phyloP scores from a whole-genome alignment of 2,888 invertebrate species.

The Drosophila tanythrix region DNA sequence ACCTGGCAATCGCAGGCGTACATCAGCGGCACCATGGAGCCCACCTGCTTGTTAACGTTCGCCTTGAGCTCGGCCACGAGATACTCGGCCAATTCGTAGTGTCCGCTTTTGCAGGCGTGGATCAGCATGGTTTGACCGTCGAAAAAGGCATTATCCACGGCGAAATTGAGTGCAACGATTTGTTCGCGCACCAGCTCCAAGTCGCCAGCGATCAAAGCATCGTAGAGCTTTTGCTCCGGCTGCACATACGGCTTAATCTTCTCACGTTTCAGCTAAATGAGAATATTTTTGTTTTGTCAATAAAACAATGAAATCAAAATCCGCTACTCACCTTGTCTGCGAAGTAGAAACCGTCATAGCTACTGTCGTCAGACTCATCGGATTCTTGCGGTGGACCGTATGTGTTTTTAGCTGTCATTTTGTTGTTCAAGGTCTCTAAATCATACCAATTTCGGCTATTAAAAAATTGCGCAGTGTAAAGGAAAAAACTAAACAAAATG shows the following conservation, averaged over 20 bases:
- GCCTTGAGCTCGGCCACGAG: conserved; percentile 71
- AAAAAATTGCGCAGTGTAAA: conserved; percentile 51
- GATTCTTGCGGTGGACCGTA: conserved; percentile 78
- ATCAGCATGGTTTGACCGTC: conserved; percentile 72
- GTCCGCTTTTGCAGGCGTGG: conserved; percentile 75
- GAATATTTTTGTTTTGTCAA: background rate
- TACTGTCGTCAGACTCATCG: conserved; percentile 82
- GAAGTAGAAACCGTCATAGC: conserved; percentile 83
- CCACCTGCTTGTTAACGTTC: conserved; percentile 77
- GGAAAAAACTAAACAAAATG: conserved; percentile 48
- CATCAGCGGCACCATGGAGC: conserved; percentile 82
- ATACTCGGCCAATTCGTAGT: conserved; percentile 75
- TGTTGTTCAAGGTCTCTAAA: conserved; percentile 12
- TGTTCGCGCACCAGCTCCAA: conserved; percentile 59
- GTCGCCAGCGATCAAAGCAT: conserved; percentile 68
- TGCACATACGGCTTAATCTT: conserved; percentile 22
- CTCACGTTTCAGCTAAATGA: conserved; percentile 43
- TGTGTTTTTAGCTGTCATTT: conserved; percentile 30
- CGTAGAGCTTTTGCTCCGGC: conserved; percentile 64
- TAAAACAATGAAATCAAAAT: background rate
- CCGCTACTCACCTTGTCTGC: conserved; percentile 73
- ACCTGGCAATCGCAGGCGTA: conserved; percentile 72
- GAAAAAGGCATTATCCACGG: conserved; percentile 60
- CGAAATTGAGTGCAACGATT: conserved; percentile 55
- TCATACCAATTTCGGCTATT: conserved; percentile 12